Base-by-base conservation (phyloP, 1,140 invertebrate species). In the Drosophila malerkotliana region DNA sequence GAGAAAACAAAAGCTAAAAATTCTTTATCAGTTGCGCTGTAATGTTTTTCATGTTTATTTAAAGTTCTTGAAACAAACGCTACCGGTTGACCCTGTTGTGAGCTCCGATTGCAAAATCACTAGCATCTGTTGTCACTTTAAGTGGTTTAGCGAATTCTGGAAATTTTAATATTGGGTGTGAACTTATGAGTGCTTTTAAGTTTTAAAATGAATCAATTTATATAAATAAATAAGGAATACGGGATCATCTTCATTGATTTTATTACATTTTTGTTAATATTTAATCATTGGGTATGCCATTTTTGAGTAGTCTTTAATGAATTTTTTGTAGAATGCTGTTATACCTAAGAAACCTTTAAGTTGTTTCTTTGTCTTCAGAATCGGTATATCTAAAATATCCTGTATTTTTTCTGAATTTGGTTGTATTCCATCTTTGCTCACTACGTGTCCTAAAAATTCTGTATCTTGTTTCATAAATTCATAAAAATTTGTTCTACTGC, bases 81-180 rank as follows among this genome's bases (percentile, higher is more conserved):
- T 32, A 32, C 30, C 49, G 15, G 26, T 4, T 72, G 44, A 12
- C 58, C 67, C 4, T 26, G 26, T 26, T 26, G 26, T 26, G 26
- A 26, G 67, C 66, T 1, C 66, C 59, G 6, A 71, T 37, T 4
- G 55, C 54, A 48, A 37, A 71, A 10, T 76, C 57, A 49, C 32
- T 56, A 3, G 67, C 67, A 18, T 76, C 67, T 28, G 61, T 59
- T 28, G 54, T 48, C 4, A 76, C 12, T 0, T 26, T 64, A 34
- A 72, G 72, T 18, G 28, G 24, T 49, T 64, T 54, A 4, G 39
- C 49, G 21, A 72, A 72, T 9, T 72, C 55, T n/a, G 72, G 59
- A 7, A 32, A 54, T 0, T 24, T n/a, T 6, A 37, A 18, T 24
- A 55, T 54, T 1, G 60, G 28, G 1, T 55, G 37, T 44, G 9